Conservation (phyloP, 2,797 vertebrate genomes). For the Acropternis orthonyx region DNA sequence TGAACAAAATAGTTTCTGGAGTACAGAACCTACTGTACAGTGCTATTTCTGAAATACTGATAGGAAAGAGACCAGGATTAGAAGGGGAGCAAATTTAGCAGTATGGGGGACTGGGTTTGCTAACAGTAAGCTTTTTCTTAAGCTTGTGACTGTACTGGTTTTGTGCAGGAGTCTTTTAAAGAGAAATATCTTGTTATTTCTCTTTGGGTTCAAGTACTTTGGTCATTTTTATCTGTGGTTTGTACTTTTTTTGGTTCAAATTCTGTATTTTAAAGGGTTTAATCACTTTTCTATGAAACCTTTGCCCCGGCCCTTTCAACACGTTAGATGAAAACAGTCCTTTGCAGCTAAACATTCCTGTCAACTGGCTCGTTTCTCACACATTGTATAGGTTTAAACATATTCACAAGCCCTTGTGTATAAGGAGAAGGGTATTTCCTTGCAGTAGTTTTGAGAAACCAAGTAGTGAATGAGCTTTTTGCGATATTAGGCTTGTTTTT, state of each 20-base stretch:
- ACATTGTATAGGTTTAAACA: background rate
- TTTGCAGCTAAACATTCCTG: background rate
- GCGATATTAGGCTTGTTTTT: background rate
- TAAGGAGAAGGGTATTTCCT: background rate
- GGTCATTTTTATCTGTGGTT: background rate
- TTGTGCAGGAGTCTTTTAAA: background rate
- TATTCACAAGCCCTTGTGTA: background rate
- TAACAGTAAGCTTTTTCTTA: background rate
- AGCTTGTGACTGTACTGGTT: background rate
- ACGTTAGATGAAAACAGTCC: background rate
- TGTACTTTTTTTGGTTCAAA: background rate
- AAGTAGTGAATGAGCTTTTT: background rate
- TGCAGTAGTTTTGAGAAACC: background rate
- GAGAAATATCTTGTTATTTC: background rate
- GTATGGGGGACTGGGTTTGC: background rate
- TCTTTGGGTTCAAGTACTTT: background rate
- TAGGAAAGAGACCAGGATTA: slow-evolving; percentile 57
- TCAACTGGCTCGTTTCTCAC: background rate
- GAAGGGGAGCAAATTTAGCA: slow-evolving; percentile 47
- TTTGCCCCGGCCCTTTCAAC: background rate
- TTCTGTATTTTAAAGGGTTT: background rate
- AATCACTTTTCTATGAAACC: background rate
- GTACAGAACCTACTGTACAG: slow-evolving; percentile 34
- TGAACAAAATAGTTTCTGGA: background rate
- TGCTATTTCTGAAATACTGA: slow-evolving; percentile 51